Evolutionary conservation across 2,113 vertebrate species (phyloP).

Genomic region (Salvelinus alpinus): DNA sequence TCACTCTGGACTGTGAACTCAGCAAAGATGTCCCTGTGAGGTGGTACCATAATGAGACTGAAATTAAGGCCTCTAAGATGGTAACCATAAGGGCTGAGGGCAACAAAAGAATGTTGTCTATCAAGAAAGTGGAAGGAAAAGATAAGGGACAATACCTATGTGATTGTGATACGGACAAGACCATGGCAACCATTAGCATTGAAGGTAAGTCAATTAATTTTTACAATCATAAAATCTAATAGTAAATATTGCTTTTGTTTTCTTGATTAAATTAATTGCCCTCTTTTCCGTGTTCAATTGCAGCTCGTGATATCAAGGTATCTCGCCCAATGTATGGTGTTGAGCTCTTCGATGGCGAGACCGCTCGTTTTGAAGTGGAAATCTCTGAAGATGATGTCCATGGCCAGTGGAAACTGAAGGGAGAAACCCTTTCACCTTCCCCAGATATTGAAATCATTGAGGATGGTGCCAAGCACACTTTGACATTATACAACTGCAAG

Average conservation of each 20-base stretch:
- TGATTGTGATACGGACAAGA: conserved; percentile 92
- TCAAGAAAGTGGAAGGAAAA: conserved; percentile 84
- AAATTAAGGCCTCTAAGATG: conserved; percentile 85
- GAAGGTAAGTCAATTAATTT: conserved; percentile 79
- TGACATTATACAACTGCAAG: conserved; percentile 92
- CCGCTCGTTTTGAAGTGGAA: conserved; percentile 93
- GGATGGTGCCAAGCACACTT: conserved; percentile 89
- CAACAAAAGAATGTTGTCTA: conserved; percentile 81
- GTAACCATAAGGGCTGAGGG: conserved; percentile 83
- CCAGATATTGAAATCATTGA: conserved; percentile 91
- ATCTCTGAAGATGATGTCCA: conserved; percentile 92
- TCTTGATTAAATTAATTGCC: not conserved
- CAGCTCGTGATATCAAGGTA: conserved; percentile 92
- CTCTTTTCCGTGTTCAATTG: not conserved
- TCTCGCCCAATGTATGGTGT: conserved; percentile 90
- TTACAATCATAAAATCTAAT: not conserved
- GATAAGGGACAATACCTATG: conserved; percentile 88
- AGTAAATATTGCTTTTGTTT: conserved; percentile 2
- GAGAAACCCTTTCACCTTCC: conserved; percentile 83
- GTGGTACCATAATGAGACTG: conserved; percentile 89
- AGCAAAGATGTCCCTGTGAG: conserved; percentile 95
- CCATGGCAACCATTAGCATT: conserved; percentile 77
- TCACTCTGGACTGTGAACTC: conserved; percentile 88
- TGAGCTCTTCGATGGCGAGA: conserved; percentile 95
- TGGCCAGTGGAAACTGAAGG: conserved; percentile 92